Evolutionary conservation across 92 coral and sea anemone genomes (phyloP).

Genomic region (Actinostola sp.): DNA sequence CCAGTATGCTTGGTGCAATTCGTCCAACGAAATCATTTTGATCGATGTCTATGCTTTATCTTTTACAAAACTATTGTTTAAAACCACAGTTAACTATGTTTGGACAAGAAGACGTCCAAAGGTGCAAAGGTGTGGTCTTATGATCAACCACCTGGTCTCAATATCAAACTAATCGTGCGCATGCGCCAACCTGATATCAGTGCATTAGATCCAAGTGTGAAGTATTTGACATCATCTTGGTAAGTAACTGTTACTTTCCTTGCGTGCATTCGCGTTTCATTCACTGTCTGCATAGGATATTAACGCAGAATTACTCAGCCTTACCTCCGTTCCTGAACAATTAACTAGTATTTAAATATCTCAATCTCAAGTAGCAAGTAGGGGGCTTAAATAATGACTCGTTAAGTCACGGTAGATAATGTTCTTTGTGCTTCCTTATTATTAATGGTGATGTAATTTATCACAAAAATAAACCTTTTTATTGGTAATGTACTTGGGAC

Average conservation of each 20-base stretch:
- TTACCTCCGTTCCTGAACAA: conserved; percentile 9
- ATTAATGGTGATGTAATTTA: not conserved
- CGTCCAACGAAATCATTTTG: conserved; percentile 10
- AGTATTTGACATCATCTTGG: not conserved
- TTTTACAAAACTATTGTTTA: no score
- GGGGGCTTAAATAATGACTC: conserved; percentile 23
- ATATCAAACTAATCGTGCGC: not conserved
- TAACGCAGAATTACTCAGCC: conserved; percentile 7
- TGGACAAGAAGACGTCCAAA: no score
- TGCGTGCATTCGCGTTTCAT: conserved; percentile 7
- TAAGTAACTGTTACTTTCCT: conserved; percentile 1
- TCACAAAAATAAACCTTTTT: not conserved
- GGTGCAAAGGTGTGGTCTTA: no score
- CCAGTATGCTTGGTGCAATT: conserved; percentile 20
- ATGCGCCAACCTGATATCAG: not conserved
- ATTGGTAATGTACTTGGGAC: no score
- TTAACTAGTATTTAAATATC: conserved; percentile 5
- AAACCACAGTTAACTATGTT: no score
- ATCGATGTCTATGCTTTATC: no score
- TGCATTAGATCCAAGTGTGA: conserved; percentile 12
- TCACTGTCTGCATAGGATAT: conserved; percentile 2
- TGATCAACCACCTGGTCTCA: not conserved
- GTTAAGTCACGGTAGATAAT: conserved; percentile 16
- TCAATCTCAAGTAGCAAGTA: conserved; percentile 15
- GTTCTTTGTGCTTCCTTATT: not conserved